Percentiles rank a stretch among this genome's conserved stretches.
These are phyloP conservation scores for Monopterus albus DNA, from an alignment of 2,113 vertebrate species.

Conservation along the genomic window DNA sequence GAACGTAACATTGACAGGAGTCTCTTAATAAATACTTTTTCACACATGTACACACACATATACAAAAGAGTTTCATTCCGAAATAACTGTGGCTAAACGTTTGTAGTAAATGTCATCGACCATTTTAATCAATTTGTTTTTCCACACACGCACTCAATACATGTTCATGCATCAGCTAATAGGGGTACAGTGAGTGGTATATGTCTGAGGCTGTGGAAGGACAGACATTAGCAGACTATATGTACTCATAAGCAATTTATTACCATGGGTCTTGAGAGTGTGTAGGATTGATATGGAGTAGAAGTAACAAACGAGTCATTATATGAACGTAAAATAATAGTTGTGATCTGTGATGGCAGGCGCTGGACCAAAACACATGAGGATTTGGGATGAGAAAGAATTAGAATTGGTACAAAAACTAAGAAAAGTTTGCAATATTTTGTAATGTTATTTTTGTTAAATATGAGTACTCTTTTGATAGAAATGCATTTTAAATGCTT, in stretches of 20 bases:
- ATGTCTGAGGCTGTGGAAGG: background rate
- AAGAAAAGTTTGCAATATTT: constrained; percentile 29
- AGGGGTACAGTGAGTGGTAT: background rate
- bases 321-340: background rate
- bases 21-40: constrained; percentile 33
- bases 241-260: background rate
- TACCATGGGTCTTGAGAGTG: background rate
- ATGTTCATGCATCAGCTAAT: background rate
- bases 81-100: constrained; percentile 23
- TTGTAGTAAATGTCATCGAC: too few species aligned
- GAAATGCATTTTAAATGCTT: constrained; percentile 59
- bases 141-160: background rate
- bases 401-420: constrained; percentile 6
- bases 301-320: background rate
- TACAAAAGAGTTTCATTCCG: constrained; percentile 60
- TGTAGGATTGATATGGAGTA: background rate
- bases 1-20: constrained; percentile 30
- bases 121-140: too few species aligned
- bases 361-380: constrained; percentile 15
- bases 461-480: constrained; percentile 53
- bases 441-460: constrained; percentile 52
- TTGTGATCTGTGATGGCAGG: background rate
- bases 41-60: background rate
- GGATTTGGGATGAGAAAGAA: background rate
- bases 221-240: background rate